Base-by-base conservation (phyloP, 2,888 invertebrate genomes). In the Stenurella melanura region DNA sequence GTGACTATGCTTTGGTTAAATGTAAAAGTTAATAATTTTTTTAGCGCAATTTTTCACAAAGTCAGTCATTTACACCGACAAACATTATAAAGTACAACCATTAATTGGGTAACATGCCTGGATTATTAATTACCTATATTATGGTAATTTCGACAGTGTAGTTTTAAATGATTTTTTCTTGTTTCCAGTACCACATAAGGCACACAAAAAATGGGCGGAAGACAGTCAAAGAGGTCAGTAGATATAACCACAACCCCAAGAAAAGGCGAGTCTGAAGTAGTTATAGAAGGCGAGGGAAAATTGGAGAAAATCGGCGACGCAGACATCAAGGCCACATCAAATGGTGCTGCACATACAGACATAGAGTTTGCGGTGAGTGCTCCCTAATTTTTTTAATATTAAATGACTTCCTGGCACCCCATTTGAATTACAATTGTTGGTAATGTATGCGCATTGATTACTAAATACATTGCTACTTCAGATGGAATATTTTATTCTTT, bases 201-300 rank as follows among this genome's bases (percentile, higher is more conserved):
- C 75, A 75, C 50, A 77, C 26, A 77, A 78, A 92, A 90, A 89
- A 96, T 96, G 96, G 96, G 96, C 91, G 95, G 94, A 90, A 93
- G 94, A 92, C 95, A 95, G 92, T 96, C 96, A 91, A 96, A 95
- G 91, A 94, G 95, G 91, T 96, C 96, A 87, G 95, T 96, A 90
- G 96, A 96, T 90, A 96, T 96, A 90, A 94, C 94, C 86, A 95
- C 95, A 90, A 94, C 92, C 88, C 92, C 91, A 79, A 91, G 90
- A 89, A 91, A 91, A 79, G 91, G 90, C 60, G 87, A 90, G 26
- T 87, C 84, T 17, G 89, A 88, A 30, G 85, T 84, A 38, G 91
- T 91, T 67, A 91, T 91, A 77, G 93, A 92, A 85, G 95, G 94
- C 79, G 91, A 91, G 80, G 91, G 91, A 73, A 94, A 95, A 88